A percentile compares a stretch with the other conserved stretches of the same genome.
phyloP scores from a whole-genome alignment of 2,113 vertebrate species.

The Bubo blakistoni region DNA sequence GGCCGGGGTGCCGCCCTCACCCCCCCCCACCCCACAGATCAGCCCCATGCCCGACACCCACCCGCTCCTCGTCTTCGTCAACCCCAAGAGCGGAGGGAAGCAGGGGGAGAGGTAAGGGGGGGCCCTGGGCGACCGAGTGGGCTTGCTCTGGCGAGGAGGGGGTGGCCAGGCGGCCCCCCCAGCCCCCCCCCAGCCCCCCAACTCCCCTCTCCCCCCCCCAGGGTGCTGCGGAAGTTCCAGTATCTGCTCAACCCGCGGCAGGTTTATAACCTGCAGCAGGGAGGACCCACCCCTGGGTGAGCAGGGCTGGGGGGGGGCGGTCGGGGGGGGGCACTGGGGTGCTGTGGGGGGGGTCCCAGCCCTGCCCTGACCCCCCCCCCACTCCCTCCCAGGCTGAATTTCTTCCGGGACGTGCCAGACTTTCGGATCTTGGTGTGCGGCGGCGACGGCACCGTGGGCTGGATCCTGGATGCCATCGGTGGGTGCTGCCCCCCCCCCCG shows the following conservation, averaged over 20 bases:
- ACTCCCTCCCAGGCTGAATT: conserved; percentile 77
- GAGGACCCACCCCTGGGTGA: conserved; percentile 85
- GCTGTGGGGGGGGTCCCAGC: background rate
- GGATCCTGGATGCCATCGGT: conserved; percentile 93
- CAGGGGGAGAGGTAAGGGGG: conserved; percentile 85
- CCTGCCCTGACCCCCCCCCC: background rate
- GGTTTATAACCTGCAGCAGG: conserved; percentile 84
- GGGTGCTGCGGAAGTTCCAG: conserved; percentile 88
- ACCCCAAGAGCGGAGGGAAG: conserved; percentile 92
- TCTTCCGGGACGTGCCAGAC: conserved; percentile 86
- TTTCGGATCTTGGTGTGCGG: conserved; percentile 88
- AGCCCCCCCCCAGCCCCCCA: background rate
- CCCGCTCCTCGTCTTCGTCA: conserved; percentile 90
- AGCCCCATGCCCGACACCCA: conserved; percentile 78
- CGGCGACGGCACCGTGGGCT: conserved; percentile 91
- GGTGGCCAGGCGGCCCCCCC: background rate
- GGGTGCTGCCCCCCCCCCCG: background rate
- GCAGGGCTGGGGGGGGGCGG: background rate
- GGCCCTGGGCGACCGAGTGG: background rate
- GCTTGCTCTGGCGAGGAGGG: background rate
- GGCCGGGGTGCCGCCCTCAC: background rate
- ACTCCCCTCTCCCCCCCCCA: background rate
- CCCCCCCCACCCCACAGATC: conserved; percentile 69
- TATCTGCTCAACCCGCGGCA: conserved; percentile 92
- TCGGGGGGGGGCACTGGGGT: background rate